Conservation (phyloP, 2,113 vertebrate genomes). For the Gopherus evgoodei region DNA sequence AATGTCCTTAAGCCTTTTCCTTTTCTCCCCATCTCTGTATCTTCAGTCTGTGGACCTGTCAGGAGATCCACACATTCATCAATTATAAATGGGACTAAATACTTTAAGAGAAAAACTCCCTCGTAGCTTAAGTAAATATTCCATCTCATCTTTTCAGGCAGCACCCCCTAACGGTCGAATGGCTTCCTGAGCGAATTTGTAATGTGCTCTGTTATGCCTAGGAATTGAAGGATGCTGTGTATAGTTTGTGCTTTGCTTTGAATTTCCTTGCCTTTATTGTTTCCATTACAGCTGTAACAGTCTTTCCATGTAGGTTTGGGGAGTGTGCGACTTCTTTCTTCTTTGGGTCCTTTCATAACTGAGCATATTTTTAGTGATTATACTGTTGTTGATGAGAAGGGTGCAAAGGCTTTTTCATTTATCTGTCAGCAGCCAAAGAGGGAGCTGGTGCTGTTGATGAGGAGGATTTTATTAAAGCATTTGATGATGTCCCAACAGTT, state of each 20-base stretch:
- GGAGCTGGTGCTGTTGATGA: slow-evolving; percentile 96
- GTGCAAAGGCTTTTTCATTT: slow-evolving; percentile 37
- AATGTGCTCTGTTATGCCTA: slow-evolving; percentile 12
- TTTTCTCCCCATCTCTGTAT: background rate
- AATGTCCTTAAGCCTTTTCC: slow-evolving; percentile 47
- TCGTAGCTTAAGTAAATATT: slow-evolving; percentile 54
- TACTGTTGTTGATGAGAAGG: slow-evolving; percentile 43
- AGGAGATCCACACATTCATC: slow-evolving; percentile 51
- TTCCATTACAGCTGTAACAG: background rate
- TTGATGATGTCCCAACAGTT: slow-evolving; percentile 92
- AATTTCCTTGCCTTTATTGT: slow-evolving; percentile 25
- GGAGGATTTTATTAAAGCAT: slow-evolving; percentile 96
- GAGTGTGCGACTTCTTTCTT: slow-evolving; percentile 17
- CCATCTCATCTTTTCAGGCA: slow-evolving; percentile 51
- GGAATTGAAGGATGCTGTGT: slow-evolving; percentile 19
- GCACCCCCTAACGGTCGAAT: slow-evolving; percentile 23
- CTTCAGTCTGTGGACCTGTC: slow-evolving; percentile 33
- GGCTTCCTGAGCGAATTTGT: slow-evolving; percentile 40
- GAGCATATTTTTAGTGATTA: slow-evolving; percentile 46
- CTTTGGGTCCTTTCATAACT: slow-evolving; percentile 18
- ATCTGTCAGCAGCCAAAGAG: slow-evolving; percentile 85
- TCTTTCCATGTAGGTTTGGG: slow-evolving; percentile 10
- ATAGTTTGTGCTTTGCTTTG: background rate
- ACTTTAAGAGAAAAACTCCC: slow-evolving; percentile 56
- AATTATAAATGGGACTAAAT: slow-evolving; percentile 62